Conservation (phyloP, 1,140 invertebrate genomes). For the Adoxophyes honmai region DNA sequence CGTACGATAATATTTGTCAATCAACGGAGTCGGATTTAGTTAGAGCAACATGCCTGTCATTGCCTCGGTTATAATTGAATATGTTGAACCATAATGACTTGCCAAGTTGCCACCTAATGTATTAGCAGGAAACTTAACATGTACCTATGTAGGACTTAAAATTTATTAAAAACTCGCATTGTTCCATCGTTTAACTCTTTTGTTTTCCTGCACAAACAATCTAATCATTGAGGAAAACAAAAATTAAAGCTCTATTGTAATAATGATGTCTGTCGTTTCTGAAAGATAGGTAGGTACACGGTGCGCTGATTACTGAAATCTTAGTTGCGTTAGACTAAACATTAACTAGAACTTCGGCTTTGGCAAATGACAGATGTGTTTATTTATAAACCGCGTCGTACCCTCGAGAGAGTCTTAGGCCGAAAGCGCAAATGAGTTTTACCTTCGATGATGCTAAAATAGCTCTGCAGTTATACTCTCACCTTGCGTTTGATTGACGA, state of each 20-base stretch:
- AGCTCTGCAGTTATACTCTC: constrained; percentile 69
- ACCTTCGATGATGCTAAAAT: constrained; percentile 75
- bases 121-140: no score
- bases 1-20: constrained; percentile 46
- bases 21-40: constrained; percentile 7
- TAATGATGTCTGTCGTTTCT: no score
- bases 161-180: no score
- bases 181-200: no score
- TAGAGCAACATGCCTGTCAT: constrained; percentile 4
- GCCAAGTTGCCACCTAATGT: background rate
- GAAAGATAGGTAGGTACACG: no score
- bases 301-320: constrained; percentile 18
- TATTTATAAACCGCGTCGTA: constrained; percentile 70
- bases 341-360: constrained; percentile 38
- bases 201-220: no score
- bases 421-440: constrained; percentile 72
- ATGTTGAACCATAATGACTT: constrained; percentile 11
- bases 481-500: constrained; percentile 76
- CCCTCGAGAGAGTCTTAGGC: constrained; percentile 69
- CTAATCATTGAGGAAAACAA: no score
- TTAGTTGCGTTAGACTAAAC: constrained; percentile 25
- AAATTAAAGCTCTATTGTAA: no score
- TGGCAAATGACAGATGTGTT: constrained; percentile 63
- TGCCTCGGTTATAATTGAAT: constrained; percentile 12
- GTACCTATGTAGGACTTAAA: no score